These are phyloP conservation scores for Lagopus leucura DNA, from an alignment of 2,113 vertebrate genomes.

Conservation along the genomic window DNA sequence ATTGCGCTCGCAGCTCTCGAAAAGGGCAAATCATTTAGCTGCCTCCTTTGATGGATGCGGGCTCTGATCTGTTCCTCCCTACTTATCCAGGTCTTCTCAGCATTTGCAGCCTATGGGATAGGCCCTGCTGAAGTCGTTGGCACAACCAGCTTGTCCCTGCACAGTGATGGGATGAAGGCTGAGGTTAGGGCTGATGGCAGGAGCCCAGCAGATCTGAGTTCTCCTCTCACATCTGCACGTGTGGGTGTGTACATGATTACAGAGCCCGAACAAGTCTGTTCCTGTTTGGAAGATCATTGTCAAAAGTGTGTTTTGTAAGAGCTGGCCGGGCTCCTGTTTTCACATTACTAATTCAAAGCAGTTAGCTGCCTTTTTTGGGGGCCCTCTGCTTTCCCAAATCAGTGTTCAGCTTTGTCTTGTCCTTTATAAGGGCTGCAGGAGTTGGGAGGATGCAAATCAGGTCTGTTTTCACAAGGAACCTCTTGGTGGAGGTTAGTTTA, in stretches of 20 bases:
- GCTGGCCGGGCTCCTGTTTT: slow-evolving; percentile 64
- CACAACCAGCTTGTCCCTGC: background rate
- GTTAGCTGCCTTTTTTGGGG: background rate
- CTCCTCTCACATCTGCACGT: slow-evolving; percentile 12
- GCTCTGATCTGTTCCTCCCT: background rate
- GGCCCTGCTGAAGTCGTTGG: background rate
- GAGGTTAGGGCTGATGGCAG: background rate
- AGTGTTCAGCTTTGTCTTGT: background rate
- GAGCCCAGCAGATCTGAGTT: background rate
- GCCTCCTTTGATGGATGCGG: background rate
- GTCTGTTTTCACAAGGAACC: background rate
- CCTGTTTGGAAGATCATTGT: slow-evolving; percentile 66
- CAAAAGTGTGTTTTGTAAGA: slow-evolving; percentile 64
- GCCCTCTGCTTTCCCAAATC: background rate
- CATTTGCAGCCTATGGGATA: background rate
- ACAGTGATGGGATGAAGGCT: background rate
- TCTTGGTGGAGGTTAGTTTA: rapidly evolving
- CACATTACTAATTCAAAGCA: slow-evolving; percentile 54
- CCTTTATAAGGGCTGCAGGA: background rate
- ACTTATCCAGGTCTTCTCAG: background rate
- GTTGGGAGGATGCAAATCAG: background rate
- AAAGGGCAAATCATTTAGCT: background rate
- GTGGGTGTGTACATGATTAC: slow-evolving; percentile 36
- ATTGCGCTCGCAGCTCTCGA: background rate
- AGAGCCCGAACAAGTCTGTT: slow-evolving; percentile 56